Percentiles rank a stretch among this genome's conserved stretches.
Conservation (phyloP, 2,888 invertebrate species). For the Graphium colonna region DNA sequence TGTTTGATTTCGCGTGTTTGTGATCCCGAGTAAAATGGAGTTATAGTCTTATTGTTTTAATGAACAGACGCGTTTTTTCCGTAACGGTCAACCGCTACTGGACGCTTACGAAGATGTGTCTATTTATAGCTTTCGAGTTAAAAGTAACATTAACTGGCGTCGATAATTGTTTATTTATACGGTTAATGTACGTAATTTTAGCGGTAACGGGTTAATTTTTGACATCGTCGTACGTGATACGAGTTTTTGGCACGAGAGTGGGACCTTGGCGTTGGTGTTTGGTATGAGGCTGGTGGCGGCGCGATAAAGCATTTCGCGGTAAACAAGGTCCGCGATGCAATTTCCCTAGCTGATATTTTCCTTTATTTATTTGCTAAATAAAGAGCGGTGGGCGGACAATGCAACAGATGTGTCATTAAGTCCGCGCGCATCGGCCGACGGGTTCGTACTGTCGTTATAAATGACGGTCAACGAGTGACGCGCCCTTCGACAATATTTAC, state of each 20-base stretch:
- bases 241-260: constrained; percentile 13
- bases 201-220: constrained; percentile 1
- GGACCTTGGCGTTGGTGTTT: constrained; percentile 6
- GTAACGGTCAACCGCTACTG: constrained; percentile 33
- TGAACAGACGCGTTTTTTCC: constrained; percentile 28
- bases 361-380: constrained; percentile 25
- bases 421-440: constrained; percentile 54
- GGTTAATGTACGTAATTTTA: constrained; percentile 3
- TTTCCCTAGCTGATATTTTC: constrained; percentile 25
- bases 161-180: constrained; percentile 20
- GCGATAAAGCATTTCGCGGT: constrained; percentile 14
- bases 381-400: constrained; percentile 26
- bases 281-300: constrained; percentile 14
- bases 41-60: constrained; percentile 32
- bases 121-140: constrained; percentile 9
- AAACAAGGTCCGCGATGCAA: constrained; percentile 16
- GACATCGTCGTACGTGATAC: not conserved
- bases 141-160: constrained; percentile 14
- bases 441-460: constrained; percentile 66
- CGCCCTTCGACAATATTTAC: constrained; percentile 65
- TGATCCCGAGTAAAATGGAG: constrained; percentile 38
- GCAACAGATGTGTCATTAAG: constrained; percentile 62
- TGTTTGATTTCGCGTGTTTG: constrained; percentile 43
- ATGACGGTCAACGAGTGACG: constrained; percentile 54
- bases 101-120: not conserved